Conservation (phyloP, 2,113 vertebrate genomes). For the Oceanodroma tethys region DNA sequence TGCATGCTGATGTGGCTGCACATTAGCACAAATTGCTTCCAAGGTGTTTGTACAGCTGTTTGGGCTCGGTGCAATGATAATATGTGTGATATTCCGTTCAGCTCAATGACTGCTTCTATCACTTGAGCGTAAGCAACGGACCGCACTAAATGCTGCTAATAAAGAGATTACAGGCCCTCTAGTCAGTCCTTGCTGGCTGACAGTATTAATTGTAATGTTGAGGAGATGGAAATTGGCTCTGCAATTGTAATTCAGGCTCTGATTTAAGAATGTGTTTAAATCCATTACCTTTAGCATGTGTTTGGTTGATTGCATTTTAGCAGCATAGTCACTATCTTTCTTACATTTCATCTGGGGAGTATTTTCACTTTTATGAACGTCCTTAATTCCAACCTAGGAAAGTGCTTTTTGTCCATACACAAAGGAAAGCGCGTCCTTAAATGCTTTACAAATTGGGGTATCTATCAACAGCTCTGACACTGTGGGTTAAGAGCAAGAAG, state of each 20-base stretch:
- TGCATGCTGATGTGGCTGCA: background rate
- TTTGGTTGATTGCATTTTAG: background rate
- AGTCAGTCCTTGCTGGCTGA: background rate
- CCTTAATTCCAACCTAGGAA: background rate
- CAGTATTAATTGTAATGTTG: background rate
- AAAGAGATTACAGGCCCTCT: background rate
- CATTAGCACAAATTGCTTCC: background rate
- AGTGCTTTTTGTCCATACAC: background rate
- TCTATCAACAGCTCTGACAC: background rate
- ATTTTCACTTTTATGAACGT: background rate
- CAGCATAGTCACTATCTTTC: background rate
- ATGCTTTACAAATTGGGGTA: background rate
- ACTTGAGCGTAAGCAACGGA: background rate
- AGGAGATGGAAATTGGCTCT: background rate
- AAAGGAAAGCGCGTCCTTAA: background rate
- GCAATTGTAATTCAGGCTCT: background rate
- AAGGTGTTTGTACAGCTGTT: background rate
- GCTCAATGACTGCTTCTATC: background rate
- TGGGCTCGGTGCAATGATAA: background rate
- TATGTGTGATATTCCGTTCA: background rate
- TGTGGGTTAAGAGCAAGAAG: background rate
- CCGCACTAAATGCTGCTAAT: background rate
- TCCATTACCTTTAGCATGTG: background rate
- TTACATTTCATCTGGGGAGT: background rate
- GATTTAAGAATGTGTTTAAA: conserved; percentile 21